These are phyloP conservation scores for Syrrhaptes paradoxus DNA, from an alignment of 2,113 vertebrate genomes.

Conservation along the genomic window DNA sequence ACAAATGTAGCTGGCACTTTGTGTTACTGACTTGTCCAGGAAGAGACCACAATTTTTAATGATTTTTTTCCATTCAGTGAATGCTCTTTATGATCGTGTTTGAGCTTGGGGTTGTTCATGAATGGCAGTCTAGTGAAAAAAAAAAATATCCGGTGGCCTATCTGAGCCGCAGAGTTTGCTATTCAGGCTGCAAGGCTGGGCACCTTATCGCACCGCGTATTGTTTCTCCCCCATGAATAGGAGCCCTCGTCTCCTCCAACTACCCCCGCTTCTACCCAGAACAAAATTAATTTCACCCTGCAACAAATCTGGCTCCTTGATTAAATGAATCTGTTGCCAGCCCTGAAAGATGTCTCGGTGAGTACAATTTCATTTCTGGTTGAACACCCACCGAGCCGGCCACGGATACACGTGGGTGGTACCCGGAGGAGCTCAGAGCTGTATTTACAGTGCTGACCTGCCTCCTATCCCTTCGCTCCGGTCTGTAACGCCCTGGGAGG, in stretches of 20 bases:
- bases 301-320: constrained; percentile 4
- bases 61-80: constrained; percentile 51
- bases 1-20: constrained; percentile 59
- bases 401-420: not conserved
- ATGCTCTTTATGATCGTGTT: constrained; percentile 23
- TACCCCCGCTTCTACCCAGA: constrained; percentile 14
- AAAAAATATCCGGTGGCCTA: not conserved
- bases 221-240: constrained; percentile 33
- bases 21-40: constrained; percentile 51
- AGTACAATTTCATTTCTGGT: constrained; percentile 31
- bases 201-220: not conserved
- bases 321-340: constrained; percentile 16
- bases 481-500: not conserved
- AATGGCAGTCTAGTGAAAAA: not conserved
- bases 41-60: constrained; percentile 60
- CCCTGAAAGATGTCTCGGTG: not conserved
- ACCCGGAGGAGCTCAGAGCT: not conserved
- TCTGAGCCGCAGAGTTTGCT: constrained; percentile 23
- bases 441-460: not conserved
- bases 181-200: not conserved
- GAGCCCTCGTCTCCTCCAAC: constrained; percentile 7
- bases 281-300: constrained; percentile 43
- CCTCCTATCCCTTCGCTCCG: not conserved
- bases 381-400: not conserved
- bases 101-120: constrained; percentile 14